Percentiles rank a stretch among this genome's conserved stretches.
phyloP scores from a whole-genome alignment of 2,113 vertebrate species.

The Stegastes partitus region DNA sequence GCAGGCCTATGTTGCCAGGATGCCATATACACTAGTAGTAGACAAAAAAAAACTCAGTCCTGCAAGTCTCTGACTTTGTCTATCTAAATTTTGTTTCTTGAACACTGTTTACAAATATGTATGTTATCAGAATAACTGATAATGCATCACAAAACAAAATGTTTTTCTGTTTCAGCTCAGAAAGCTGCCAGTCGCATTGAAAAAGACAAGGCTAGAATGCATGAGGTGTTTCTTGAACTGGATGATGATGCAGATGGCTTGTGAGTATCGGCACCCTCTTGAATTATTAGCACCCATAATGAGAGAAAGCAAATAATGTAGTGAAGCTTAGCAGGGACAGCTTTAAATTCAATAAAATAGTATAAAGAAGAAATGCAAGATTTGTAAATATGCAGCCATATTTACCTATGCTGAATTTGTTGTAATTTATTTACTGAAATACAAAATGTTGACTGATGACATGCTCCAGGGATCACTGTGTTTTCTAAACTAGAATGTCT shows the following conservation, averaged over 20 bases:
- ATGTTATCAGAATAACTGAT: background rate
- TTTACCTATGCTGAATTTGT: background rate
- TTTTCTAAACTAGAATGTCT: too few relatives aligned
- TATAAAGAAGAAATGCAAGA: background rate
- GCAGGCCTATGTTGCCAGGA: background rate
- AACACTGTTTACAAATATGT: background rate
- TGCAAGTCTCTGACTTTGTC: too few relatives aligned
- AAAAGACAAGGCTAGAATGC: conserved; percentile 85
- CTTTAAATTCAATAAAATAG: background rate
- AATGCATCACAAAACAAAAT: background rate
- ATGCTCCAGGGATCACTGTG: background rate
- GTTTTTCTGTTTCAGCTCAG: conserved; percentile 83
- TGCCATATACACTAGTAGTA: background rate
- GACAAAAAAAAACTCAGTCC: too few relatives aligned
- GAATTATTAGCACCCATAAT: background rate
- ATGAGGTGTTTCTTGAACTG: conserved; percentile 88
- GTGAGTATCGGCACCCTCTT: conserved; percentile 83
- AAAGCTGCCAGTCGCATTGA: conserved; percentile 81
- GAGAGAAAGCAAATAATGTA: background rate
- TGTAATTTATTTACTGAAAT: background rate
- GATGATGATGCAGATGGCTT: conserved; percentile 88
- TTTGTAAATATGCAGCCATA: background rate
- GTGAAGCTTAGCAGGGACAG: background rate
- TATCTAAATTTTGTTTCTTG: too few relatives aligned
- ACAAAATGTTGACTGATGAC: background rate